phyloP scores from a whole-genome alignment of 1,140 invertebrate species.

The Brachionus sp. region DNA sequence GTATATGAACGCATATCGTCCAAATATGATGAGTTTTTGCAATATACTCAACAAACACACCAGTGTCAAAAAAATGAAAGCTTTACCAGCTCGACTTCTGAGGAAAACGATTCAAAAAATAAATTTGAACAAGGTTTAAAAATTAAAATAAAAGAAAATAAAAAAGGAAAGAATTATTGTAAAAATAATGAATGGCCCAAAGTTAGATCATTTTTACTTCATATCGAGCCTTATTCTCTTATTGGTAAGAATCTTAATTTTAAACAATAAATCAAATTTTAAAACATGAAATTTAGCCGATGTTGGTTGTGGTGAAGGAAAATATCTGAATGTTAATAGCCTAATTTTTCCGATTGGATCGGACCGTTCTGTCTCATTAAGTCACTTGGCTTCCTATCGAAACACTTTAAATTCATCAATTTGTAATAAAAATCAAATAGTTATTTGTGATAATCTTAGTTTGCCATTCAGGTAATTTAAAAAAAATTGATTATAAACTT shows the following conservation, averaged over 20 bases:
- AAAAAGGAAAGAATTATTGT: neutral
- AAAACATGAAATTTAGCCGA: constrained; percentile 46
- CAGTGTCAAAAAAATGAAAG: neutral
- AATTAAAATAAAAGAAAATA: neutral
- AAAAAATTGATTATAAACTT: too few species aligned
- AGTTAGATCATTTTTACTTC: constrained; percentile 78
- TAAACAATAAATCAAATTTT: neutral
- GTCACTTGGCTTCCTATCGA: constrained; percentile 72
- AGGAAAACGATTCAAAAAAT: neutral
- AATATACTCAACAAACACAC: neutral
- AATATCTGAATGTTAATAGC: constrained; percentile 81
- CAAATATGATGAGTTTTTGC: constrained; percentile 52
- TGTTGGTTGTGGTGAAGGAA: constrained; percentile 84
- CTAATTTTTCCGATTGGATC: constrained; percentile 78
- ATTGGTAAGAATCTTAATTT: constrained; percentile 68
- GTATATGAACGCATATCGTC: constrained; percentile 79
- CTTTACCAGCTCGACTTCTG: neutral
- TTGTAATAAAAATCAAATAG: constrained; percentile 23
- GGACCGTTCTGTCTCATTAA: constrained; percentile 76
- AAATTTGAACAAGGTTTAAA: constrained; percentile 27
- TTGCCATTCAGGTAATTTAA: constrained; percentile 66
- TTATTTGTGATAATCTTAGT: constrained; percentile 15
- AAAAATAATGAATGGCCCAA: constrained; percentile 73
- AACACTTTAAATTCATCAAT: constrained; percentile 51
- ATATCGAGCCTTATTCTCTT: constrained; percentile 84